Evolutionary conservation across 2,888 invertebrate genomes (phyloP).

Genomic region (Asteroscopus sphinx): DNA sequence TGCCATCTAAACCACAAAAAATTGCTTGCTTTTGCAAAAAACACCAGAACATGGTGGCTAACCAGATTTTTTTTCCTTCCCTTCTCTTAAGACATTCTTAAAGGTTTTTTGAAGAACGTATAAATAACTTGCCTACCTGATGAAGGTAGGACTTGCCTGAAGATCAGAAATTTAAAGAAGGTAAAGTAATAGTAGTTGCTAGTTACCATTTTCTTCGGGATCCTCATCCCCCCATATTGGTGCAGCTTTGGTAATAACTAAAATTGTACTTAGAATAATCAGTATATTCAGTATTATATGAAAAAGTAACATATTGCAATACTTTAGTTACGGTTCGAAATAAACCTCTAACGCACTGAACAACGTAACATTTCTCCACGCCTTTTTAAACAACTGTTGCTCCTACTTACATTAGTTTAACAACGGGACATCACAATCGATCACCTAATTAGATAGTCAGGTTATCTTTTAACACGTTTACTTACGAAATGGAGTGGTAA

Average conservation of each 20-base stretch:
- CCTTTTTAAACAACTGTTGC: constrained; percentile 58
- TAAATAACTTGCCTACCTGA: too few relatives aligned
- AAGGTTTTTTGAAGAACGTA: too few relatives aligned
- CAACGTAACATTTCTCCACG: constrained; percentile 44
- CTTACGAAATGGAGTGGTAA: constrained; percentile 73
- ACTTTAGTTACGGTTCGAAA: constrained; percentile 28
- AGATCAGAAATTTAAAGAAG: too few relatives aligned
- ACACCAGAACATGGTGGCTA: too few relatives aligned
- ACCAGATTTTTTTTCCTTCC: too few relatives aligned
- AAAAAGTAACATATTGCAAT: constrained; percentile 31
- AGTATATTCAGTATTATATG: constrained; percentile 34
- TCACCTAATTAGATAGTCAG: constrained; percentile 81
- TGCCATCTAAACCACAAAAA: too few relatives aligned
- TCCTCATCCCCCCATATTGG: constrained; percentile 59
- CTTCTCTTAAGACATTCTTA: too few relatives aligned
- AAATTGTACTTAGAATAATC: constrained; percentile 36
- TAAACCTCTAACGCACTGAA: constrained; percentile 56
- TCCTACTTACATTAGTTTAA: constrained; percentile 46
- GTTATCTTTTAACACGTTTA: constrained; percentile 66
- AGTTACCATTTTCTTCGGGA: constrained; percentile 49
- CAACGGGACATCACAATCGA: constrained; percentile 71
- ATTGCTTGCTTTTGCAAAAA: too few relatives aligned
- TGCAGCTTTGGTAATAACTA: constrained; percentile 57
- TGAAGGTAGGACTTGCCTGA: too few relatives aligned
- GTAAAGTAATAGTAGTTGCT: constrained; percentile 11